Evolutionary conservation across 2,797 vertebrate species (phyloP), one percentile per base, ranked within the genome.

Genomic region (Hyperoplus immaculatus): DNA sequence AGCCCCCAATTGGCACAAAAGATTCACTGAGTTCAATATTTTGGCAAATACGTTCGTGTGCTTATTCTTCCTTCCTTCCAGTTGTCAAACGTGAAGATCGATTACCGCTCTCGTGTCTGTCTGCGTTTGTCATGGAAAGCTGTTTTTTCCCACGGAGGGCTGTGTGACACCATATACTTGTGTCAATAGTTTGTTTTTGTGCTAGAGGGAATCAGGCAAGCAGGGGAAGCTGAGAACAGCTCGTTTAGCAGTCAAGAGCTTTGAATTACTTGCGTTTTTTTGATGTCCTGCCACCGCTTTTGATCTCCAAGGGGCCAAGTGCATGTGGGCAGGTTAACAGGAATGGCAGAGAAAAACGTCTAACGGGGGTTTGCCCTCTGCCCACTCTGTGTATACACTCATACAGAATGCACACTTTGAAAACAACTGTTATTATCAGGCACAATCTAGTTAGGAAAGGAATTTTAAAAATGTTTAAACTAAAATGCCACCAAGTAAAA

Each of bases 251-350:
- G 79, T 75, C 72, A 36, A n/a, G 54, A 58, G 77, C 77, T 62
- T 16, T 58, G 29, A 82, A 63, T 81, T 18, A n/a, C 16, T 5
- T 51, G 21, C 41, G 5, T 51, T 13, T 55, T 72, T 73, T 86
- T 81, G 59, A 81, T 65, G 71, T 83, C 45, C 56, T 83, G 61
- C 59, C 29, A 41, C 72, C 69, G 65, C 78, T 67, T 86, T 89
- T 87, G 81, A 84, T 88, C 84, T 88, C 75, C 69, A 72, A 69
- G 39, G 74, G 62, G 49, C 70, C 78, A 49, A 72, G 82, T 75
- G 62, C 74, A 84, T 82, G 79, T 77, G 73, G 81, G 83, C 73
- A 85, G 87, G 77, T 89, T 67, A 58, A 81, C 80, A 88, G 75
- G 43, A 83, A 84, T 51, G 54, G 51, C 43, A 62, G 70, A 70